Percentiles rank a stretch among this genome's conserved stretches.
These are phyloP conservation scores for Nanorana parkeri DNA, from an alignment of 2,113 vertebrate species.

Conservation along the genomic window DNA sequence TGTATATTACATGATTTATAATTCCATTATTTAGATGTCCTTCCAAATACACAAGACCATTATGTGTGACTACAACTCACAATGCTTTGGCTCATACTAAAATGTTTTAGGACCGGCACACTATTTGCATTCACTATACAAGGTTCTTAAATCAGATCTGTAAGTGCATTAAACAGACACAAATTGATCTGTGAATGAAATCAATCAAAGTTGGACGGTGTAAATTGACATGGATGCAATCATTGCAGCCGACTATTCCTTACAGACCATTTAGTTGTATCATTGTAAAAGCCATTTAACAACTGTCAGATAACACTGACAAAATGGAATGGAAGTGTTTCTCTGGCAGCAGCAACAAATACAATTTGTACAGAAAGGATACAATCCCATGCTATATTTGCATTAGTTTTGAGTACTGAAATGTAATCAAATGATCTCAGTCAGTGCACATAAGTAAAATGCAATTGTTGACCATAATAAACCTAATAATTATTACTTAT, in stretches of 20 bases:
- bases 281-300: slow-evolving; percentile 60
- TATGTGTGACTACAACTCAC: no score
- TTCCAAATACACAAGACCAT: no score
- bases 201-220: slow-evolving; percentile 48
- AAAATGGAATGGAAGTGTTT: slow-evolving; percentile 37
- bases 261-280: slow-evolving; percentile 49
- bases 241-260: slow-evolving; percentile 58
- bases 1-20: no score
- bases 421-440: background rate
- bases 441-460: background rate
- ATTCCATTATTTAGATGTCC: no score
- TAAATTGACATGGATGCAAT: slow-evolving; percentile 58
- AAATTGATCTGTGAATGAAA: slow-evolving; percentile 62
- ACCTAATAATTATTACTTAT: no score
- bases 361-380: background rate
- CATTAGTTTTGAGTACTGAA: slow-evolving; percentile 15
- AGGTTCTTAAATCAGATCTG: slow-evolving; percentile 28
- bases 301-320: slow-evolving; percentile 59
- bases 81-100: no score
- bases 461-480: no score
- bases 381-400: background rate
- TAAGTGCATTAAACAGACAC: slow-evolving; percentile 27
- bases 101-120: no score
- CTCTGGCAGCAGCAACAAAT: slow-evolving; percentile 4
- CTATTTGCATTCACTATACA: background rate